Base-by-base conservation (phyloP, 2,888 invertebrate species). In the Polydrusus pterygomalis region DNA sequence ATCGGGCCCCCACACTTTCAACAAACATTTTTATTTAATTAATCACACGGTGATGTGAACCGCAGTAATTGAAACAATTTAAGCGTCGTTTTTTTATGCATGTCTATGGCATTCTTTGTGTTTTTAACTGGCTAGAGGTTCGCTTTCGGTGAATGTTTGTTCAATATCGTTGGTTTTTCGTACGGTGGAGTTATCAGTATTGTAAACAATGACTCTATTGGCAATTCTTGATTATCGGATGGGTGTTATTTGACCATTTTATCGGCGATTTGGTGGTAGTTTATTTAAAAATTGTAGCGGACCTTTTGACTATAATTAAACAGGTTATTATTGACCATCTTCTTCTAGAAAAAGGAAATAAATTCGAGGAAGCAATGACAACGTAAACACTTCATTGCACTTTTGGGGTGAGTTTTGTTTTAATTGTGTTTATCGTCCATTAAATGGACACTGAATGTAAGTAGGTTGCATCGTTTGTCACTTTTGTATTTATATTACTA, bases 1-100 rank as follows among this genome's bases (percentile, higher is more conserved):
- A 73, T 67, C 72, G 72, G 65, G 67, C 15, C 67, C 72, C 73
- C 73, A 54, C 62, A 68, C 60, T 68, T 43, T 68, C 43, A 68
- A 47, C 34, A 38, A 17, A 43, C 17, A 62, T 60, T 74, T 68
- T 74, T 63, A 74, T 74, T 74, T 74, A 74, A 74, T 74, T 74
- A 74, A 74, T 58, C 38, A 15, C 38, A 17, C 38, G 54, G 25
- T 20, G 54, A 67, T 67, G 67, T 54, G 54, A 67, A 25, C 51
- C 49, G 15, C 54, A 51, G 54, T 40, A 51, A 67, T 67, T 54
- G 45, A 30, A 64, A 64, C 30, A 20, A 45, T 64, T 64, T 47
- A 18, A 67, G n/a, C 54, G 51, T 67, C 54, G 54, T 18, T 54
- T 54, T 65, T 45, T 67, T 38, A 13, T 47, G 49, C 47, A 49